Conservation (phyloP, 2,888 invertebrate genomes). For the Thymelicus lineola region DNA sequence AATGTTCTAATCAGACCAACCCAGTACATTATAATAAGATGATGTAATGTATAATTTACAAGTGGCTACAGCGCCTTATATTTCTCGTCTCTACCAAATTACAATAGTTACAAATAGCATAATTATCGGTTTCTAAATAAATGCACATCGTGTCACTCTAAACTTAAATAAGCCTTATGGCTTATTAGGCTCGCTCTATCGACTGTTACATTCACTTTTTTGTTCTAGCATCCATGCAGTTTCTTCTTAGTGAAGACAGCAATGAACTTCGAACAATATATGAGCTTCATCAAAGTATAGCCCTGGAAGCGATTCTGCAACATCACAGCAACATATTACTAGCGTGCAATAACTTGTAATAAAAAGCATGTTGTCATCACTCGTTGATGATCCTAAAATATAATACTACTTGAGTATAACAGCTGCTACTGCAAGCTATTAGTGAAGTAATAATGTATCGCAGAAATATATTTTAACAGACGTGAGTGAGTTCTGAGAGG, state of each 20-base stretch:
- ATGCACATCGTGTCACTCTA: conserved; percentile 9
- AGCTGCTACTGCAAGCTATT: conserved; percentile 28
- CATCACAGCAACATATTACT: conserved; percentile 17
- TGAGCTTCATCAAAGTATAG: neutral
- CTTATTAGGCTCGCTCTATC: too few species aligned
- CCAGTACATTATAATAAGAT: neutral
- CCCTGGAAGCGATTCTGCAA: neutral
- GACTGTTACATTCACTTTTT: conserved; percentile 6
- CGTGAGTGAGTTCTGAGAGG: conserved; percentile 26
- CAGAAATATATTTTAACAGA: conserved; percentile 8
- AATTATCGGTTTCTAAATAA: conserved; percentile 27
- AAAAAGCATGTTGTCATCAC: conserved; percentile 32
- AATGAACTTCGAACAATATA: conserved; percentile 24
- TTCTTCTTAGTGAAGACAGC: conserved; percentile 3
- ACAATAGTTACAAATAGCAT: conserved; percentile 18
- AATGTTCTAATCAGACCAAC: neutral
- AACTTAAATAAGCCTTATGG: neutral
- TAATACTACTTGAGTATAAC: conserved; percentile 2
- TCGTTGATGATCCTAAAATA: conserved; percentile 24
- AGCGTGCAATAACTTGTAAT: conserved; percentile 36
- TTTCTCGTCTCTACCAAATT: conserved; percentile 20
- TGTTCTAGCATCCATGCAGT: neutral
- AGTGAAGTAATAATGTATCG: conserved; percentile 12
- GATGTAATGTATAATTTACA: neutral
- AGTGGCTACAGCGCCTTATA: neutral